These are phyloP conservation scores for Druon quercuslanigerum DNA, from an alignment of 1,140 invertebrate genomes.

Conservation along the genomic window DNA sequence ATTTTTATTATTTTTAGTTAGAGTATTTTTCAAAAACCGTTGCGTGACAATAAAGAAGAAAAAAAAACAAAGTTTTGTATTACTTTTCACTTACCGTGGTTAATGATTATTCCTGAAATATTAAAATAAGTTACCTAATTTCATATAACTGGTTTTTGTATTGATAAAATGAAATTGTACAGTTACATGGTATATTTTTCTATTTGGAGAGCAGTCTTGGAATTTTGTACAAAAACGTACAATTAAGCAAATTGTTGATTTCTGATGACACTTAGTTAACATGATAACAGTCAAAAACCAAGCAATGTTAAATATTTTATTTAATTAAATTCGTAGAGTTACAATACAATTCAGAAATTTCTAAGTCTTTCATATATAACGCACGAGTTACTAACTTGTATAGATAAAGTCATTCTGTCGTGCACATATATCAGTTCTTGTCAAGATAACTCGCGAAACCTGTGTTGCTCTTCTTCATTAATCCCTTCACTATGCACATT, in stretches of 20 bases:
- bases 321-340: constrained; percentile 32
- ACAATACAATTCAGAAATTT: constrained; percentile 8
- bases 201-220: constrained; percentile 31
- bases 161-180: constrained; percentile 1
- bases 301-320: constrained; percentile 31
- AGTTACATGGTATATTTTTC: constrained; percentile 25
- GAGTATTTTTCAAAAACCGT: background rate
- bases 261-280: constrained; percentile 24
- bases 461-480: background rate
- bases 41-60: background rate
- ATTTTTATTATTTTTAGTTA: constrained; percentile 22
- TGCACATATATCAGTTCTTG: constrained; percentile 19
- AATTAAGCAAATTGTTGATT: constrained; percentile 29
- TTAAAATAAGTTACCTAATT: too few relatives aligned
- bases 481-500: background rate
- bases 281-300: constrained; percentile 31
- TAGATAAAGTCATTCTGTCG: constrained; percentile 18
- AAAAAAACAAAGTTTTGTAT: background rate
- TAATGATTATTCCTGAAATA: too few relatives aligned
- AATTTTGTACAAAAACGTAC: constrained; percentile 31
- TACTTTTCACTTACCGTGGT: background rate
- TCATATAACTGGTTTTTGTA: background rate
- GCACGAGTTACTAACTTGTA: constrained; percentile 25
- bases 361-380: constrained; percentile 10
- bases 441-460: constrained; percentile 6